Base-by-base conservation (phyloP, 2,113 vertebrate genomes). In the Canis aureus region DNA sequence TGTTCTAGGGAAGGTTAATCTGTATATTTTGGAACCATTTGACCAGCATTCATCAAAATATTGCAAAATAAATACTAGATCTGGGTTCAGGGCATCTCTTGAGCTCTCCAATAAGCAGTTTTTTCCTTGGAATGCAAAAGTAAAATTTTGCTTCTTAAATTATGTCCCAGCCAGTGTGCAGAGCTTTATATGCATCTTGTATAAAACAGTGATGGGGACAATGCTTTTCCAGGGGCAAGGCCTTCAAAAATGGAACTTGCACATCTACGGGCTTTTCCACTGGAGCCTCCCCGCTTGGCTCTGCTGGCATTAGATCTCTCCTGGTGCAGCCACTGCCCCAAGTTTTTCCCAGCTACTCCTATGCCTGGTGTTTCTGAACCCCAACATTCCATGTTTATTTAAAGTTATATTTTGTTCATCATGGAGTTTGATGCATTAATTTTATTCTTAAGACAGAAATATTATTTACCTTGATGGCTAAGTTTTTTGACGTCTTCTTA, bases 1-100 rank as follows among this genome's bases (percentile, higher is more conserved):
- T 97, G 92, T 97, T 92, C 74, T 53, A 57, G 73, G 76, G 94
- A 97, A 97, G 95, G 79, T 69, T 87, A 96, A 97, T 96, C 95
- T 96, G 93, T 93, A 49, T 97, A 81, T 89, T 97, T 97, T 97
- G 92, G 97, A 97, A 97, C 94, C 49, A 88, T 76, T 95, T 96
- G 92, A 79, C 49, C 17, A 11, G 95, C 76, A 91, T 97, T 96
- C 69, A 85, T 97, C 87, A 95, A 96, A 97, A 96, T 96, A 96
- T 49, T 91, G 62, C 92, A 94, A 95, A 73, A 80, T 95, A 97
- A 94, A 97, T 96, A 96, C 35, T 83, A 93, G 91, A 69, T 92
- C 57, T 59, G 43, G 64, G 60, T 96, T 94, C 62, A 89, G 92
- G 74, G 97, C 97, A 76, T 89, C 92, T 92, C 96, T 80, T 94